These are phyloP conservation scores for Andrena trimmerana DNA, from an alignment of 2,888 invertebrate species.

Conservation along the genomic window DNA sequence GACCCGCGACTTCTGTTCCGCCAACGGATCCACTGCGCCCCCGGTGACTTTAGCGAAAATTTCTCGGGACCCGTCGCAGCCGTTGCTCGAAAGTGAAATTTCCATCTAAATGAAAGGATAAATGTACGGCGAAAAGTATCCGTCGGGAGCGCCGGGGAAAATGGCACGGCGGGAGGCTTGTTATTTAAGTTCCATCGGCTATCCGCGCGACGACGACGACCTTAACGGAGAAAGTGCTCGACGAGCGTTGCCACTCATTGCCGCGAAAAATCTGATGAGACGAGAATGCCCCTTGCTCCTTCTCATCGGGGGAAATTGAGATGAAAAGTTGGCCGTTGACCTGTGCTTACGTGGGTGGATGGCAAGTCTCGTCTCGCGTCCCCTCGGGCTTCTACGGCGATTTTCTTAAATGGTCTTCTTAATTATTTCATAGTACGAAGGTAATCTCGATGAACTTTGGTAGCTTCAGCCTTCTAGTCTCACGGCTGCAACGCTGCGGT, in stretches of 20 bases:
- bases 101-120: conserved; percentile 29
- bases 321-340: conserved; percentile 66
- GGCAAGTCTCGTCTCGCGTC: background rate
- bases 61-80: background rate
- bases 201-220: background rate
- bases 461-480: too few relatives aligned
- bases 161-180: conserved; percentile 5
- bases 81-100: conserved; percentile 37
- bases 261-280: conserved; percentile 66
- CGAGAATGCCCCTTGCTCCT: conserved; percentile 47
- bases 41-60: background rate
- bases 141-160: background rate
- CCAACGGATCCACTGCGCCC: background rate
- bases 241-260: conserved; percentile 36
- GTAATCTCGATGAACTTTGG: too few relatives aligned
- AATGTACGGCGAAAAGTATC: conserved; percentile 10
- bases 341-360: conserved; percentile 5
- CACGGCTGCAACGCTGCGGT: too few relatives aligned
- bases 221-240: conserved; percentile 10
- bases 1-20: too few relatives aligned
- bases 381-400: too few relatives aligned
- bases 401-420: too few relatives aligned
- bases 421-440: too few relatives aligned
- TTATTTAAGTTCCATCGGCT: conserved; percentile 33
- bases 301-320: conserved; percentile 49